Base-by-base conservation (phyloP, 2,797 vertebrate genomes). In the Nyctalus aviator region DNA sequence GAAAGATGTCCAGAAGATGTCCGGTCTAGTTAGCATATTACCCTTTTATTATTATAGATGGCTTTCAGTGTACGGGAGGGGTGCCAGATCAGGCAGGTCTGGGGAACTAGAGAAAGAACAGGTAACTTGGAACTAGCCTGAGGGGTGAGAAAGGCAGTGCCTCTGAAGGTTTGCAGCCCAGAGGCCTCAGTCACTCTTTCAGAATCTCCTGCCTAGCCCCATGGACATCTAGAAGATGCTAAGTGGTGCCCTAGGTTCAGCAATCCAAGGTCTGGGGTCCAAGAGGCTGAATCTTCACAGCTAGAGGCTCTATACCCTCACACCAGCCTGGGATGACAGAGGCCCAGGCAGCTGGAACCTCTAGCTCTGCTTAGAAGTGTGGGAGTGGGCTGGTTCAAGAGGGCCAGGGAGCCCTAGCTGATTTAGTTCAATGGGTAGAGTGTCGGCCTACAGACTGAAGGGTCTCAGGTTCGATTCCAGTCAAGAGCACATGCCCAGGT, bases 21-120 rank as follows among this genome's bases (percentile, higher is more conserved):
- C 44, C 44, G 10, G 44, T 44, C 44, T 44, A 44, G 11, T 44
- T 44, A 44, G 44, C 10, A 44, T 44, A 44, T 44, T 44, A 44
- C 44, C 10, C 44, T 44, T 44, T 44, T 44, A 44, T 44, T 44
- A 44, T 44, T 44, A 44, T 44, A 44, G 44, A 44, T 87, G 68
- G 20, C 6, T 95, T 95, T 94, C 55, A 44, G 41, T 91, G 7
- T 14, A 37, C 9, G 14, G 21, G 20, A 8, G n/a, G 6, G 48
- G 6, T n/a, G 48, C 12, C 1, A 14, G 62, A 30, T 76, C 68
- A 91, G 50, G 27, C 55, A 92, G 13, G 9, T 89, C 78, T 93
- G 2, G 75, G 84, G 83, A 95, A 48, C 41, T n/a, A 84, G 71
- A 83, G 73, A 78, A 90, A 88, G 55, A 92, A 66, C 9, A 17